Base-by-base conservation (phyloP, 2,797 vertebrate species). In the Acipenser transmontanus region DNA sequence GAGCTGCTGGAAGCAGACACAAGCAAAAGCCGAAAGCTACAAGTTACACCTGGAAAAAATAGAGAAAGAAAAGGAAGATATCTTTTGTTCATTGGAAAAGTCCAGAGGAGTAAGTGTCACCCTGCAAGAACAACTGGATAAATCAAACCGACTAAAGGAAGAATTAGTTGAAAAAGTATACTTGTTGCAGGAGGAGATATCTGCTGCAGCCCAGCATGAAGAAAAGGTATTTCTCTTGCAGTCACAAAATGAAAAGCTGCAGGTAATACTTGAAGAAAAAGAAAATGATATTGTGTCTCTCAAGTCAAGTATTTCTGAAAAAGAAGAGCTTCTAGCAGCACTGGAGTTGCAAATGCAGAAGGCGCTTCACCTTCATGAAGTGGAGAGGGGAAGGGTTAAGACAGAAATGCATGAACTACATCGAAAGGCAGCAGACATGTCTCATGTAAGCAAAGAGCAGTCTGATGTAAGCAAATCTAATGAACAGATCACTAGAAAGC, bases 401-500 rank as follows among this genome's bases (percentile, higher is more conserved):
- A 69, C 59, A 1, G 76, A 84, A 13, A 65, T 68, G 0, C 61
- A 57, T 52, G 75, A 81, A 69, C 70, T 78, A 50, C 89, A 87
- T 64, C 72, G 69, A 59, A 85, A 67, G 69, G 80, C 88, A 52
- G 77, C 60, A 66, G 79, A 78, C 51, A 64, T 12, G 70, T 34
- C 65, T 54, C 82, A 86, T 2, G 68, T 76, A 49, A 68, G 61
- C 51, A 80, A 70, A 17, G 81, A 86, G 47, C 83, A 64, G 67
- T 70, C 62, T 59, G 77, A 77, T 14, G 80, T 82, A 49, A 78
- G 66, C 14, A 78, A 71, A 68, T 71, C 71, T n/a, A 78, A 72
- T 11, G 78, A 85, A 17, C 87, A 76, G 20, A 75, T 94, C 1
- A 91, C 91, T 3, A 91, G 86, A 75, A 96, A 93, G 61, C 78